A percentile compares a stretch with the other conserved stretches of the same genome.
These are phyloP conservation scores for Dyspetes luteomarginatus DNA, from an alignment of 2,888 invertebrate genomes.

Conservation along the genomic window DNA sequence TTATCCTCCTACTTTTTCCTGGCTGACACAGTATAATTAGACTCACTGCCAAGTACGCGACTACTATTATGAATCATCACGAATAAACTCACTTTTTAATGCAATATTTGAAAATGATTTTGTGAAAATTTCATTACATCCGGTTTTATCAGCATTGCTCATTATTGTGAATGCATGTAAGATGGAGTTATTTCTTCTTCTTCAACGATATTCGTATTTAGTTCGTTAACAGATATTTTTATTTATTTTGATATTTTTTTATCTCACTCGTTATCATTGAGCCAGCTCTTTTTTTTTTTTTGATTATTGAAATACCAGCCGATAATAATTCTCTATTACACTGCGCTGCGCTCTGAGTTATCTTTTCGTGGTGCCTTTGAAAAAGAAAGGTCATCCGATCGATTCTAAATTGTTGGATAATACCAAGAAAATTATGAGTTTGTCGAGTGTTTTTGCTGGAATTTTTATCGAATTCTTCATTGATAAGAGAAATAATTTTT, in stretches of 20 bases:
- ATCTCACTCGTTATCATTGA: neutral
- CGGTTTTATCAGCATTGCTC: neutral
- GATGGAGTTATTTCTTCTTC: neutral
- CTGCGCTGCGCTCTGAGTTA: neutral
- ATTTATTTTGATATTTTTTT: constrained; percentile 3
- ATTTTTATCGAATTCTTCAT: neutral
- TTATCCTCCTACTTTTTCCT: constrained; percentile 44
- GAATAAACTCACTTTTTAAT: neutral
- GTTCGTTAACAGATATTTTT: neutral
- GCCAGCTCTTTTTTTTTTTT: neutral
- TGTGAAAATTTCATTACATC: neutral
- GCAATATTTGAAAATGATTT: neutral
- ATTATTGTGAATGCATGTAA: neutral
- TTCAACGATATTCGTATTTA: neutral
- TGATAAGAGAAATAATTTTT: neutral
- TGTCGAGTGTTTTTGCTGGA: neutral
- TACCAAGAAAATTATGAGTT: constrained; percentile 1
- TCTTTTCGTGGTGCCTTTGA: neutral
- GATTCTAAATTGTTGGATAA: neutral
- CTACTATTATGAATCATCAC: constrained; percentile 37
- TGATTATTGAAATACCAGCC: constrained; percentile 22
- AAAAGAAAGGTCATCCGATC: neutral
- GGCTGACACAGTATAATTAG: constrained; percentile 50
- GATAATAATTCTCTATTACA: neutral
- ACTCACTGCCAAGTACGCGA: constrained; percentile 10